Evolutionary conservation across 1,140 invertebrate species (phyloP).

Genomic region (Apis cerana): DNA sequence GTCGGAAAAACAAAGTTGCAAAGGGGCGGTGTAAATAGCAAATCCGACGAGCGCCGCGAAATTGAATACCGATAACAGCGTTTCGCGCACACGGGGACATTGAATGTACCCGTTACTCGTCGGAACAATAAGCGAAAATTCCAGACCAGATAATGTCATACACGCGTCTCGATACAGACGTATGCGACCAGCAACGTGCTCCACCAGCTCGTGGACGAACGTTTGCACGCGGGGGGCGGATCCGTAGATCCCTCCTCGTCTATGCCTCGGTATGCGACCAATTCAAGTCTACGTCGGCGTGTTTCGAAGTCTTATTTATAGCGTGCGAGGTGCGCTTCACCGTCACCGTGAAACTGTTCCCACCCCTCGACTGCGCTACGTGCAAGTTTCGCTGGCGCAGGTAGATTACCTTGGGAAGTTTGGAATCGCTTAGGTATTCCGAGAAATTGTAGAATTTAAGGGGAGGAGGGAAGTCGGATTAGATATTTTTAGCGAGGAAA

Average conservation of each 20-base stretch:
- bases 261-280: neutral
- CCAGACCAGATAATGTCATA: slow-evolving; percentile 46
- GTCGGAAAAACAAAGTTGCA: slow-evolving; percentile 24
- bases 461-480: too few relatives aligned
- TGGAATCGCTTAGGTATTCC: too few relatives aligned
- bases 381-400: neutral
- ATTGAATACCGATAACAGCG: slow-evolving; percentile 46
- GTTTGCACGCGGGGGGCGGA: neutral
- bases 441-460: too few relatives aligned
- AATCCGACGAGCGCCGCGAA: slow-evolving; percentile 10
- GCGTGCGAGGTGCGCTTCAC: neutral
- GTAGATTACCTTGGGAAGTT: too few relatives aligned
- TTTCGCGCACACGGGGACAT: neutral
- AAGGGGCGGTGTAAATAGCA: slow-evolving; percentile 20
- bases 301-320: neutral
- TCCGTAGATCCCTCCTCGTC: neutral
- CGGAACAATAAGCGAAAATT: slow-evolving; percentile 53
- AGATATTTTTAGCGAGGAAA: too few relatives aligned
- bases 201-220: neutral
- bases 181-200: neutral
- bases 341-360: neutral
- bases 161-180: slow-evolving; percentile 8
- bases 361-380: neutral
- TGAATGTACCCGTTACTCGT: neutral
- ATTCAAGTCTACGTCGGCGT: neutral